These are phyloP conservation scores for Drosophila ohnishii DNA, from an alignment of 1,140 invertebrate species.

Conservation along the genomic window DNA sequence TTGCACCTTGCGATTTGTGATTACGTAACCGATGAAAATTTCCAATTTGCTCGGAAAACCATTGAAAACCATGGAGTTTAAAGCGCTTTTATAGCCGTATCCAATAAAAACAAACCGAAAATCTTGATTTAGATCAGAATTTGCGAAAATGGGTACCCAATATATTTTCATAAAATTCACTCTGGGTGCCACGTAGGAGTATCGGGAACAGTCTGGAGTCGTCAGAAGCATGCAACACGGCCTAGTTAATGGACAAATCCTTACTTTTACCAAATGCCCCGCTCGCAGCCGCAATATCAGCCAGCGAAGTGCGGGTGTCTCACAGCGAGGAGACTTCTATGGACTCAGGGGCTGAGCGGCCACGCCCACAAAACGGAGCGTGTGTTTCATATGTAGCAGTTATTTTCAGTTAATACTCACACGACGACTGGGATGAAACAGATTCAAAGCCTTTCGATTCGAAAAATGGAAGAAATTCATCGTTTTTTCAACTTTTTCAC, in stretches of 20 bases:
- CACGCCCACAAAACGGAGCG: conserved; percentile 68
- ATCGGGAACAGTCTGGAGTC: conserved; percentile 38
- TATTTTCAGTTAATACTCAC: conserved; percentile 65
- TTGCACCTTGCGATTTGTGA: conserved; percentile 65
- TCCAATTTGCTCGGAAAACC: conserved; percentile 50
- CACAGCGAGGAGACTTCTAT: conserved; percentile 59
- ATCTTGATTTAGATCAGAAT: conserved; percentile 85
- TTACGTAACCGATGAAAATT: conserved; percentile 81
- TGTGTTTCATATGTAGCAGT: conserved; percentile 36
- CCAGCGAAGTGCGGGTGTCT: conserved; percentile 57
- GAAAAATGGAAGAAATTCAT: conserved; percentile 67
- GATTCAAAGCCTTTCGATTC: conserved; percentile 61
- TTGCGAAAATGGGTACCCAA: conserved; percentile 90
- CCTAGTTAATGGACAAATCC: conserved; percentile 32
- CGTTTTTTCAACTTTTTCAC: conserved; percentile 66
- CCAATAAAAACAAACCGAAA: conserved; percentile 68
- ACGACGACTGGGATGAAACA: conserved; percentile 60
- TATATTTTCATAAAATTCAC: conserved; percentile 84
- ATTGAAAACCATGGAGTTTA: conserved; percentile 45
- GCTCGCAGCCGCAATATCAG: conserved; percentile 15
- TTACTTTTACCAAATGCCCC: conserved; percentile 48
- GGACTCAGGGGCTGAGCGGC: conserved; percentile 44
- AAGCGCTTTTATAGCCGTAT: conserved; percentile 62
- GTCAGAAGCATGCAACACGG: conserved; percentile 77
- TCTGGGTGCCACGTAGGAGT: conserved; percentile 54